These are phyloP conservation scores for Anguilla japonica DNA, from an alignment of 2,113 vertebrate species.

Conservation along the genomic window DNA sequence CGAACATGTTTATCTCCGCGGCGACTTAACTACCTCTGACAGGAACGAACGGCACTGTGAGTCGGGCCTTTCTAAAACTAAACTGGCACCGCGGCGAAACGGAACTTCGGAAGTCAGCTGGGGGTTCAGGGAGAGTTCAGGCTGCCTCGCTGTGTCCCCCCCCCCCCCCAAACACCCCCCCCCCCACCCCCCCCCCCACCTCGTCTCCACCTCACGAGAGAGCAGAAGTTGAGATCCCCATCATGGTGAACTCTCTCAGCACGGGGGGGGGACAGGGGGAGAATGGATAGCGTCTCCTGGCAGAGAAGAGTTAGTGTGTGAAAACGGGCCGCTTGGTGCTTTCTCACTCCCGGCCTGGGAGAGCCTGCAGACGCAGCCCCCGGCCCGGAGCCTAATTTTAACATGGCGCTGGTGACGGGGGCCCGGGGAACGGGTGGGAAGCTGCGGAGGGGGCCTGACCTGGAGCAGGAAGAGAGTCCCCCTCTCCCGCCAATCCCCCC, in stretches of 20 bases:
- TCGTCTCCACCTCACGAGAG: not conserved
- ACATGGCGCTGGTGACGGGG: constrained; percentile 77
- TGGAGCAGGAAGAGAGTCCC: constrained; percentile 84
- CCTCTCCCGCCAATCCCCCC: constrained; percentile 73
- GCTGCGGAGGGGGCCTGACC: constrained; percentile 92
- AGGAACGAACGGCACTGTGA: constrained; percentile 33
- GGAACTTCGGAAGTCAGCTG: constrained; percentile 22
- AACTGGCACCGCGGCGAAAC: constrained; percentile 38
- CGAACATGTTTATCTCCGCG: constrained; percentile 11
- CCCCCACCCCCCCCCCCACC: not conserved
- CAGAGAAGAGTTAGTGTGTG: constrained; percentile 71
- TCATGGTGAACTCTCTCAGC: constrained; percentile 37
- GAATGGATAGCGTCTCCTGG: constrained; percentile 39
- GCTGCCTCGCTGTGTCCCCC: constrained; percentile 27
- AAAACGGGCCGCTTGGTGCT: constrained; percentile 61
- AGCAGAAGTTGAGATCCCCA: constrained; percentile 25
- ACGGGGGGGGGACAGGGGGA: constrained; percentile 26
- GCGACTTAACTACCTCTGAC: constrained; percentile 45
- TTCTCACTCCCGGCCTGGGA: constrained; percentile 64
- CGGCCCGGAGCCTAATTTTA: constrained; percentile 83
- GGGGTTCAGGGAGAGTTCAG: constrained; percentile 55
- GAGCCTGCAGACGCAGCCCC: constrained; percentile 67
- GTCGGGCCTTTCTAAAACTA: constrained; percentile 45
- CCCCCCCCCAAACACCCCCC: not conserved
- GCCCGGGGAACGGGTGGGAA: constrained; percentile 86